Evolutionary conservation across 2,113 vertebrate genomes (phyloP).

Genomic region (Coreoperca whiteheadi): DNA sequence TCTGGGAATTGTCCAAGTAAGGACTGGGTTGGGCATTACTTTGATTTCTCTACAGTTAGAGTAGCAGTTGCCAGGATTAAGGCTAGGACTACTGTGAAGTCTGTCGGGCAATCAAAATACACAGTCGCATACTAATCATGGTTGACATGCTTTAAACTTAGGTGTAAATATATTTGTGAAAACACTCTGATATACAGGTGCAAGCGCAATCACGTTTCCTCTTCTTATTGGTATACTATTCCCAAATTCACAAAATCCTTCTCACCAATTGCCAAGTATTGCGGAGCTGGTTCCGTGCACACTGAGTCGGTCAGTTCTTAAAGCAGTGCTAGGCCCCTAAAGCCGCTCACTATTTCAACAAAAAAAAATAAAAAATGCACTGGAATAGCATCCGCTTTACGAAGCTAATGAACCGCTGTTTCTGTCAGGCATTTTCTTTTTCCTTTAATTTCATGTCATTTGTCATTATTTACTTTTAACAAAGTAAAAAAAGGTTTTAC

Average conservation of each 20-base stretch:
- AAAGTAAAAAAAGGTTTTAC: neutral
- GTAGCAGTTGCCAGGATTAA: constrained; percentile 11
- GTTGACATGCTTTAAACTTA: constrained; percentile 3
- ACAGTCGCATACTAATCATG: neutral
- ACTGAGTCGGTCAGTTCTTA: neutral
- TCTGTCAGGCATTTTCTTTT: neutral
- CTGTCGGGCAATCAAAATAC: neutral
- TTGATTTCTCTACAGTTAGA: constrained; percentile 26
- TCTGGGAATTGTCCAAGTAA: constrained; percentile 40
- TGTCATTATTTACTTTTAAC: neutral
- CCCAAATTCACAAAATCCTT: too few relatives aligned
- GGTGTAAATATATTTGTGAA: neutral
- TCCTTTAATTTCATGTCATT: neutral
- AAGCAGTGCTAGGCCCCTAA: neutral
- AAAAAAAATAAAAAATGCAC: neutral
- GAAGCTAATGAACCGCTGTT: neutral
- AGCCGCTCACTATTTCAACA: too few relatives aligned
- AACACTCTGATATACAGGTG: neutral
- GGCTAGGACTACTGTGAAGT: neutral
- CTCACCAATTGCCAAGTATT: neutral
- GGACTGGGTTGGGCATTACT: constrained; percentile 21
- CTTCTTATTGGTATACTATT: neutral
- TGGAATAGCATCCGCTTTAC: neutral
- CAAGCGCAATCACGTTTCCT: neutral
- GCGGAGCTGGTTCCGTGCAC: neutral